Evolutionary conservation across 1,140 invertebrate genomes (phyloP).

Genomic region (Alviniconcha marisindica): DNA sequence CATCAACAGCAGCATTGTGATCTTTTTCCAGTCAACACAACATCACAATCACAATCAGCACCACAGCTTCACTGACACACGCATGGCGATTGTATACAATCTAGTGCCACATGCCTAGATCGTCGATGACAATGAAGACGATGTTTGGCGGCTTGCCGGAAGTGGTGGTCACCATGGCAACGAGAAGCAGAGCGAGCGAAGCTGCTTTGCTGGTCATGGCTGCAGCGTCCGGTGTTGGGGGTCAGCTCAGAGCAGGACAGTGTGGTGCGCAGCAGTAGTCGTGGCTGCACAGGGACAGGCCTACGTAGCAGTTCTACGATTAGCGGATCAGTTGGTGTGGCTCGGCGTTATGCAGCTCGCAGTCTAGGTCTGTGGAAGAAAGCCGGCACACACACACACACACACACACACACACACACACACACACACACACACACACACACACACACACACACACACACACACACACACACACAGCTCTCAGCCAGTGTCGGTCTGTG

Average conservation of each 20-base stretch:
- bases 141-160: constrained; percentile 46
- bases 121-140: constrained; percentile 63
- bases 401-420: too few relatives aligned
- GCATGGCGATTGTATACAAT: background rate
- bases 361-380: too few relatives aligned
- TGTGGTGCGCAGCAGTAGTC: background rate
- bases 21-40: too few relatives aligned
- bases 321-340: too few relatives aligned
- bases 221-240: too few relatives aligned
- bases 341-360: too few relatives aligned
- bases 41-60: background rate
- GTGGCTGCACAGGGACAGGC: background rate
- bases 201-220: background rate
- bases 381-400: too few relatives aligned
- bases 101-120: constrained; percentile 48
- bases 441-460: too few relatives aligned
- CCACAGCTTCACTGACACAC: background rate
- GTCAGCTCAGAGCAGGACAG: background rate
- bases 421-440: too few relatives aligned
- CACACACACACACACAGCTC: too few relatives aligned
- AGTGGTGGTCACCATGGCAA: background rate
- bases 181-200: background rate
- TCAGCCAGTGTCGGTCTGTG: too few relatives aligned
- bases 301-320: background rate
- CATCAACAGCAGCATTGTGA: background rate